Base-by-base conservation (phyloP, 2,113 vertebrate genomes). In the Apodemus speciosus region DNA sequence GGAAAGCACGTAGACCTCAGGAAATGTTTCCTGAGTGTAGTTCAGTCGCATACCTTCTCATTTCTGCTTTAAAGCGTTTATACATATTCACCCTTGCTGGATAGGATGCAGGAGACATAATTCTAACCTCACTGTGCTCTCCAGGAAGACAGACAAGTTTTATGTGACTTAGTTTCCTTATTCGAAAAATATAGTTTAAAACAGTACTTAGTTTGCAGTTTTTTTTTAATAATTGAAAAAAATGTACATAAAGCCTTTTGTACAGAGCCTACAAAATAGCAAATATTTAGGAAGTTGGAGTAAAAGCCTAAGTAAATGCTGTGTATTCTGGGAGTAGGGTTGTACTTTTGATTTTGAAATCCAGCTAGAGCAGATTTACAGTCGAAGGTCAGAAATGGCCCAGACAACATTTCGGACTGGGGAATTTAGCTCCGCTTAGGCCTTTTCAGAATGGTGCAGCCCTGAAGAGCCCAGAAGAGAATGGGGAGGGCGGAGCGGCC, bases 321-420 rank as follows among this genome's bases (percentile, higher is more conserved):
- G 16, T 64, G 56, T 62, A 15, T 64, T 93, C 56, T 75, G 51
- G n/a, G 18, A 35, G 53, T 62, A 76, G 46, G 83, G 8, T 75
- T 94, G 16, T 20, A 85, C 21, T 94, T 53, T 68, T 81, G 62
- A 56, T 69, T 94, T 5, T 73, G 38, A 87, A 91, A 77, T 92
- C 8, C n/a, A 72, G 4, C 10, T 90, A 25, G 77, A 81, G 38
- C 6, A 18, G 13, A 62, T 88, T 97, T 88, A 85, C 32, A 60
- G 14, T 71, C 80, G 46, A 4, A 56, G 49, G 38, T 25, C 83
- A 75, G 18, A 23, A 58, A 88, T 81, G 40, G 20, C 43, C 71
- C 87, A 2, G 72, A 40, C 0, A 38, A 27, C 5, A n/a, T 46
- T 2, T 9, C 76, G 25, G 20, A 73, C 15, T 60, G 53, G 69